Evolutionary conservation across 2,797 vertebrate species (phyloP), one percentile per base, ranked within the genome.

Genomic region (Pagetopsis macropterus): DNA sequence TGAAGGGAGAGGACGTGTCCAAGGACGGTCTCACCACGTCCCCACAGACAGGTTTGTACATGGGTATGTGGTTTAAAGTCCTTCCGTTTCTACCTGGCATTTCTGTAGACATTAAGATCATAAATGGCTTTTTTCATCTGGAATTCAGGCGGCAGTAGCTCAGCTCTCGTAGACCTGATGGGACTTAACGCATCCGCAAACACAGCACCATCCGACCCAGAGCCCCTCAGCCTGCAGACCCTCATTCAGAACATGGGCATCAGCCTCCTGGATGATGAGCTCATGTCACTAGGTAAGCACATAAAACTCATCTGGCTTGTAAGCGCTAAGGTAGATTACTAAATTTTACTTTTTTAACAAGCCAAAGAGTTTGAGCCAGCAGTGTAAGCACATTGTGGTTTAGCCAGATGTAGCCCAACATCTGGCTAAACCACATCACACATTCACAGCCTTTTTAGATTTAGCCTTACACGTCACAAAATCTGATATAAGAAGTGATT

Each of bases 261-360:
- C 64, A 98, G 95, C 72, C 92, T 99, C 76, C 88, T 99, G 73
- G 98, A 99, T 15, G 98, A 99, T 66, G 98, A 99, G 68, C 97
- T 99, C 69, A 98, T 99, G 98, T 97, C 97, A 64, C 93, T 99
- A 80, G 97, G 98, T 98, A 88, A 95, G 93, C 64, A 76, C 57
- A 61, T 45, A 68, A 49, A 54, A 17, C 51, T 77, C 69, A 55
- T 60, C 57, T 77, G 67, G 79, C 64, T 66, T 37, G 43, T 70
- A 61, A 66, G 65, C 15, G 12, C 43, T 66, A 48, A 65, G 41
- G 27, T 55, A 40, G 21, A 56, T 70, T 65, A 64, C 43, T 37
- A 33, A 37, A 1, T 33, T 46, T 59, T 54, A 67, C 37, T 43
- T 51, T 27, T 65, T 72, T 65, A 64, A 82, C 49, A 19, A 73